Evolutionary conservation across 2,113 vertebrate genomes (phyloP).

Genomic region (Carassius gibelio): DNA sequence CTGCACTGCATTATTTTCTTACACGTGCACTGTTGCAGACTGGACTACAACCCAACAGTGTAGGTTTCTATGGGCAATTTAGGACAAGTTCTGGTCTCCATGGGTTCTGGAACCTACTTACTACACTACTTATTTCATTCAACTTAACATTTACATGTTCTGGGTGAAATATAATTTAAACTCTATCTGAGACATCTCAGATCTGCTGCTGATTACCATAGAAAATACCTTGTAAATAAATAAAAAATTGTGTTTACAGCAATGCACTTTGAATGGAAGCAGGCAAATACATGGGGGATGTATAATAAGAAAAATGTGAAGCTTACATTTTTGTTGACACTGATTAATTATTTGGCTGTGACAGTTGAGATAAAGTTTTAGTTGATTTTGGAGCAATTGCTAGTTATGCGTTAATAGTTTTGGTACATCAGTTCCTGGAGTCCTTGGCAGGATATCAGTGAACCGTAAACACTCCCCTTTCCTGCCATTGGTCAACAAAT

Average conservation of each 20-base stretch:
- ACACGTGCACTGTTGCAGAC: background rate
- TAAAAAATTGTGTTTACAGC: background rate
- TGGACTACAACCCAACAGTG: background rate
- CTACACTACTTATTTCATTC: background rate
- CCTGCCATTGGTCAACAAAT: background rate
- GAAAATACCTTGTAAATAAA: background rate
- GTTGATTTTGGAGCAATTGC: background rate
- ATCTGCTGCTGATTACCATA: background rate
- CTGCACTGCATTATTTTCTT: background rate
- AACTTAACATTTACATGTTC: background rate
- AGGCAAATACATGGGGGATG: background rate
- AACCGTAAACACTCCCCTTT: background rate
- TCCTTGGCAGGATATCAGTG: background rate
- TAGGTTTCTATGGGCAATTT: background rate
- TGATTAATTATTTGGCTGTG: background rate
- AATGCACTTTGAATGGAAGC: background rate
- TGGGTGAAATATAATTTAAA: background rate
- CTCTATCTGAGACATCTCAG: background rate
- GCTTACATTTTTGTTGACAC: background rate
- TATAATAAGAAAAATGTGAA: no score
- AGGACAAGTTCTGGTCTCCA: background rate
- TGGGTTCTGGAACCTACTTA: background rate
- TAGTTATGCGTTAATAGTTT: background rate
- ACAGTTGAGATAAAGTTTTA: background rate
- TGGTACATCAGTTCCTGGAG: background rate